phyloP scores from a whole-genome alignment of 2,797 vertebrate genomes.

The Emydoidea blandingii region DNA sequence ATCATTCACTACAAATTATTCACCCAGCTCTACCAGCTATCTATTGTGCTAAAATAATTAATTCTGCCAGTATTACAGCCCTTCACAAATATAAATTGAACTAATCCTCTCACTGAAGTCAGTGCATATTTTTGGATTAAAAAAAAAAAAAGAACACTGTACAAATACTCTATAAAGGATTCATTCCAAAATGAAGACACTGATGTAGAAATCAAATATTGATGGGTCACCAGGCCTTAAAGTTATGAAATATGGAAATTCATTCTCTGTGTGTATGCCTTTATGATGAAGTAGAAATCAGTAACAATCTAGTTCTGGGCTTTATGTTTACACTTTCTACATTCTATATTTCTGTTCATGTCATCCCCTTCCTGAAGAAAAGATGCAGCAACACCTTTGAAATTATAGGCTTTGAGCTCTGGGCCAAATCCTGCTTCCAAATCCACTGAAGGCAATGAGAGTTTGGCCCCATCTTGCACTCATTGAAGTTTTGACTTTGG shows the following conservation, averaged over 20 bases:
- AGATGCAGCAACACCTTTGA: background rate
- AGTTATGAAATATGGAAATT: background rate
- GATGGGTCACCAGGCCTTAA: background rate
- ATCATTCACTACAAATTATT: background rate
- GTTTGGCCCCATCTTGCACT: background rate
- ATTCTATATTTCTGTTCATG: background rate
- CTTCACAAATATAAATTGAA: background rate
- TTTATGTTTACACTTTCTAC: background rate
- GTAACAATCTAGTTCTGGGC: background rate
- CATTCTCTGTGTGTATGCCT: background rate
- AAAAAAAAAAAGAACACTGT: background rate
- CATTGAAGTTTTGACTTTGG: background rate
- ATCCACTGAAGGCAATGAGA: background rate
- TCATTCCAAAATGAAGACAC: background rate
- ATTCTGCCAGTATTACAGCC: background rate
- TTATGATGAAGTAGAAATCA: background rate
- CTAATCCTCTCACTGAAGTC: background rate
- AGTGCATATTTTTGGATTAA: background rate
- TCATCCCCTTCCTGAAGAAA: background rate
- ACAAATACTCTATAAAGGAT: background rate
- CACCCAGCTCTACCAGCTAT: background rate
- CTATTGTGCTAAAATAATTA: background rate
- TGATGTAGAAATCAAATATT: background rate
- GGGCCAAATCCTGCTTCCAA: background rate
- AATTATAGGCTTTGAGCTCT: background rate